A percentile compares a stretch with the other conserved stretches of the same genome.
phyloP scores from a whole-genome alignment of 53 echinoderm and acorn worm genomes.

The Apostichopus leukothele region DNA sequence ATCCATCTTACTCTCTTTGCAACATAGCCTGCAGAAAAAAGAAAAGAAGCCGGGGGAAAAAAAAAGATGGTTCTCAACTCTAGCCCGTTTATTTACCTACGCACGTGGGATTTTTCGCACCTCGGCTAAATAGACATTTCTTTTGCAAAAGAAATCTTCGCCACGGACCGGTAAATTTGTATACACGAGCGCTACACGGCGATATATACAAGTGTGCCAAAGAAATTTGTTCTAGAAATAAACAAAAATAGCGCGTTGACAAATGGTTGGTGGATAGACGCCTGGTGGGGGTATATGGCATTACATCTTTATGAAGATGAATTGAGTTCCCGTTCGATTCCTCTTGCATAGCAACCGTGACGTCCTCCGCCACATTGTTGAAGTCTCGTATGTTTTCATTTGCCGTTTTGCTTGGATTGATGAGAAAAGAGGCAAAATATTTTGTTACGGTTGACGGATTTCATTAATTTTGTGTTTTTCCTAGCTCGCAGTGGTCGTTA shows the following conservation, averaged over 20 bases:
- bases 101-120: slow-evolving; percentile 47
- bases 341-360: slow-evolving; percentile 43
- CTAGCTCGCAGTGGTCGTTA: not conserved
- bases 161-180: slow-evolving; percentile 43
- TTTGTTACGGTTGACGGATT: slow-evolving; percentile 43
- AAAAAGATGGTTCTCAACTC: not conserved
- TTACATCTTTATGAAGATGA: slow-evolving; percentile 46
- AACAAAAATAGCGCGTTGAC: slow-evolving; percentile 40
- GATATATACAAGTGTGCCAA: slow-evolving; percentile 50
- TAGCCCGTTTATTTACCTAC: slow-evolving; percentile 39
- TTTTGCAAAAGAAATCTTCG: slow-evolving; percentile 47
- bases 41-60: too few relatives aligned
- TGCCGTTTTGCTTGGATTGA: slow-evolving; percentile 45
- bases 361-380: slow-evolving; percentile 28
- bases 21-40: not conserved
- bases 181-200: slow-evolving; percentile 35
- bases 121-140: slow-evolving; percentile 48
- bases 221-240: slow-evolving; percentile 48
- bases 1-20: slow-evolving; percentile 32
- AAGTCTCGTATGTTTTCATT: slow-evolving; percentile 44
- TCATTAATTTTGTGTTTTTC: slow-evolving; percentile 41
- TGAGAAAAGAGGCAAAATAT: slow-evolving; percentile 47
- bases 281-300: slow-evolving; percentile 46
- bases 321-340: slow-evolving; percentile 36
- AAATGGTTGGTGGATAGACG: slow-evolving; percentile 35